These are phyloP conservation scores for Conus ventricosus DNA, from an alignment of 1,140 invertebrate genomes.

Conservation along the genomic window DNA sequence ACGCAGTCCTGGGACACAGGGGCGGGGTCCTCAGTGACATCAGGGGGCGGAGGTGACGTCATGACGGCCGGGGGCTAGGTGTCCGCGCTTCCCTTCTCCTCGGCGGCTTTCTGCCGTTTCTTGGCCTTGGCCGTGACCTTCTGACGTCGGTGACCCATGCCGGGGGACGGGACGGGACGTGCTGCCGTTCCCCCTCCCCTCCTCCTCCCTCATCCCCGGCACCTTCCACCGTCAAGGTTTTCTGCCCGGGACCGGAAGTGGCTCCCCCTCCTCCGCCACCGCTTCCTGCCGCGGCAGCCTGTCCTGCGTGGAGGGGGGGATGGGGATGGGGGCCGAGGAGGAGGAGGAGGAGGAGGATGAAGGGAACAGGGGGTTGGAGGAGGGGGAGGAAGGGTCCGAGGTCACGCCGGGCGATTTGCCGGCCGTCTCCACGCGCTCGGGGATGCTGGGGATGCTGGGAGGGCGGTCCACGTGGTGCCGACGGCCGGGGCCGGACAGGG, in stretches of 20 bases:
- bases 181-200: slow-evolving; percentile 19
- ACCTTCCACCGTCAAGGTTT: not conserved
- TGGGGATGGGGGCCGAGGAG: not conserved
- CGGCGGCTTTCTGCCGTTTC: slow-evolving; percentile 63
- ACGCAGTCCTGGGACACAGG: not conserved
- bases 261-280: not conserved
- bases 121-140: slow-evolving; percentile 69
- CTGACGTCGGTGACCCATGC: slow-evolving; percentile 55
- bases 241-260: not conserved
- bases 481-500: slow-evolving; percentile 23
- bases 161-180: slow-evolving; percentile 49
- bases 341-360: too few relatives aligned
- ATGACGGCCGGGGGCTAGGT: not conserved
- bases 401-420: not conserved
- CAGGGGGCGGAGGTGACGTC: not conserved
- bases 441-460: slow-evolving; percentile 48
- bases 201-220: not conserved
- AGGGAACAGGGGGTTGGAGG: slow-evolving; percentile 18
- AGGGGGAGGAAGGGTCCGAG: not conserved
- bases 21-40: not conserved
- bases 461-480: slow-evolving; percentile 31
- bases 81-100: slow-evolving; percentile 30
- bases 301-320: slow-evolving; percentile 4
- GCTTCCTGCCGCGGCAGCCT: slow-evolving; percentile 5
- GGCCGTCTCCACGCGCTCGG: slow-evolving; percentile 37